Percentiles rank a stretch among this genome's conserved stretches.
Conservation (phyloP, 2,113 vertebrate genomes). For the Passer montanus region DNA sequence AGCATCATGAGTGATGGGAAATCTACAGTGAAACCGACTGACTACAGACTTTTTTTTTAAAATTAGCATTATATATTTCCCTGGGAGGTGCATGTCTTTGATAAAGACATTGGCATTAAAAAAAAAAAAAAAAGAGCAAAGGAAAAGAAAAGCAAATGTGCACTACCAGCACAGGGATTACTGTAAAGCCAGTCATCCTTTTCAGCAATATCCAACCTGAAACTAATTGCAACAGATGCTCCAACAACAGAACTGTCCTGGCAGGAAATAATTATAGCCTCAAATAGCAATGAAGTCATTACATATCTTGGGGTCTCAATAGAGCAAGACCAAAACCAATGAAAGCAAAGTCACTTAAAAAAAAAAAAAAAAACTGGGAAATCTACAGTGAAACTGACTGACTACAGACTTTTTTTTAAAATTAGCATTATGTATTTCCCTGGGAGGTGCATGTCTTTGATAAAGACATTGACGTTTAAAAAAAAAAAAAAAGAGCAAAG, state of each 20-base stretch:
- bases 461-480: background rate
- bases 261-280: background rate
- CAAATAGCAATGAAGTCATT: background rate
- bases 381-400: background rate
- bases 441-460: background rate
- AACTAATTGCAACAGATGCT: background rate
- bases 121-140: no score
- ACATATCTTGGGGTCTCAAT: background rate
- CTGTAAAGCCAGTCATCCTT: background rate
- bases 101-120: background rate
- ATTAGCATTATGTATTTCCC: background rate
- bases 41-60: background rate
- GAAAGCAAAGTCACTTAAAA: background rate
- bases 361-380: background rate
- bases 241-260: background rate
- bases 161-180: background rate
- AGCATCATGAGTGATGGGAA: background rate
- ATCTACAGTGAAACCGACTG: background rate
- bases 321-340: rapidly evolving
- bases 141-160: background rate
- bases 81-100: background rate
- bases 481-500: no score
- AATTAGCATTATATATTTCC: background rate
- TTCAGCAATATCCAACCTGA: background rate
- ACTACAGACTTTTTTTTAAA: background rate